Evolutionary conservation across 2,888 invertebrate species (phyloP), one percentile per base, ranked within the genome.

Genomic region (Scaptodrosophila latifasciaeformis): DNA sequence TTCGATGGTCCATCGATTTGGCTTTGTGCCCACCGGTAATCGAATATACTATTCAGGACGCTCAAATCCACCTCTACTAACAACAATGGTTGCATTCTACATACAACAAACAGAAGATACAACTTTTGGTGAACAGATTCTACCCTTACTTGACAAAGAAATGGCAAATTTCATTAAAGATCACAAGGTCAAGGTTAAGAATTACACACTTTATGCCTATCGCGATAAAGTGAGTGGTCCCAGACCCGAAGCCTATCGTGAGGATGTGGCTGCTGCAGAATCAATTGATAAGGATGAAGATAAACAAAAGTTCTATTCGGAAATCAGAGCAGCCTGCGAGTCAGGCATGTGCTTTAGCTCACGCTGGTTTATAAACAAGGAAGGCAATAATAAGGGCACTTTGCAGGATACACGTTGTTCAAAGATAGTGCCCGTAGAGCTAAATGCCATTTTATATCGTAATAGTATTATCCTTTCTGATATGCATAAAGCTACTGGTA

Each of bases 301-400:
- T 51, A 90, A 90, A 59, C 90, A 92, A 62, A 88, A 88, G 17
- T 88, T 93, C 64, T 96, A 93, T 83, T 90, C 93, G 0, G 92
- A 97, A 80, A 76, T 97, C 21, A 96, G 96, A 78, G 92, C 96
- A 0, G 96, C 93, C 0, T 96, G 96, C 0, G 97, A 97, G 84
- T 96, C 96, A 0, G 97, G 97, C 1, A 96, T 96, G 96, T 96
- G 97, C 82, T 98, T 96, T 86, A 96, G 95, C 0, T 92, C 93
- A 1, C 89, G 97, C 40, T 97, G 97, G 97, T 93, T 94, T 83
- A 90, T 93, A 48, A 78, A 84, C 13, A 86, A 90, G 0, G 89
- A 90, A 50, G 91, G 90, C 7, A 90, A 90, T 0, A 91, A 91
- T 69, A 89, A 90, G 87, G 93, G 92, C 89, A 85, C 81, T 70